Percentiles rank a stretch among this genome's conserved stretches.
Conservation (phyloP, 2,888 invertebrate species). For the Andrena praecox region DNA sequence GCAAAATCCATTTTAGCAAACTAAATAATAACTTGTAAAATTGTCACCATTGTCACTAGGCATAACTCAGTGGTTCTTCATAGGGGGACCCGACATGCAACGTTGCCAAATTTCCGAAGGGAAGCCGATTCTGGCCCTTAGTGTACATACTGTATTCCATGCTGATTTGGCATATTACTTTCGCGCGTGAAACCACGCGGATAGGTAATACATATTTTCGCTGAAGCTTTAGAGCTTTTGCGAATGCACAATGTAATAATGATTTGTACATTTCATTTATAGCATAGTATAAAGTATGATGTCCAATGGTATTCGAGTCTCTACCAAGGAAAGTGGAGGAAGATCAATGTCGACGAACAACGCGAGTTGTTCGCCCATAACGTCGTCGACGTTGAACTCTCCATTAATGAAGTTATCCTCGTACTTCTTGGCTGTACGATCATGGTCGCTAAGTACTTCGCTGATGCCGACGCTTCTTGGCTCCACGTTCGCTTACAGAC, state of each 20-base stretch:
- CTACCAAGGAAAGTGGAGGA: slow-evolving; percentile 56
- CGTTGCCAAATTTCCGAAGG: too few relatives aligned
- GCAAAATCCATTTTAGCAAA: too few relatives aligned
- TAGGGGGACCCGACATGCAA: too few relatives aligned
- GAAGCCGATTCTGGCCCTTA: too few relatives aligned
- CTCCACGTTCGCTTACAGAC: slow-evolving; percentile 94
- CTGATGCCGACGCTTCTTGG: slow-evolving; percentile 96
- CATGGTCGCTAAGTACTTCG: slow-evolving; percentile 97
- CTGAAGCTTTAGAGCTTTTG: neutral
- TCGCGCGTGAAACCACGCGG: too few relatives aligned
- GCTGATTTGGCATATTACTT: neutral
- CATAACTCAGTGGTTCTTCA: too few relatives aligned
- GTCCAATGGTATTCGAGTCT: slow-evolving; percentile 75
- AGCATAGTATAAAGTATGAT: slow-evolving; percentile 69
- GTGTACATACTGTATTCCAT: too few relatives aligned
- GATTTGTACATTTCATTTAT: slow-evolving; percentile 36
- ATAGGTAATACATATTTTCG: too few relatives aligned
- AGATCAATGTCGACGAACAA: slow-evolving; percentile 57
- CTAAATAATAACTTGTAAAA: too few relatives aligned
- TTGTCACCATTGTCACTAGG: too few relatives aligned
- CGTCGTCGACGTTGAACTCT: slow-evolving; percentile 75
- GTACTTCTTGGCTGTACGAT: slow-evolving; percentile 94
- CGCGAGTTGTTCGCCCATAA: slow-evolving; percentile 61
- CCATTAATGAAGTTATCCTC: slow-evolving; percentile 95
- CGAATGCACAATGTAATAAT: neutral